Base-by-base conservation (phyloP, 2,888 invertebrate species). In the Busseola fusca region DNA sequence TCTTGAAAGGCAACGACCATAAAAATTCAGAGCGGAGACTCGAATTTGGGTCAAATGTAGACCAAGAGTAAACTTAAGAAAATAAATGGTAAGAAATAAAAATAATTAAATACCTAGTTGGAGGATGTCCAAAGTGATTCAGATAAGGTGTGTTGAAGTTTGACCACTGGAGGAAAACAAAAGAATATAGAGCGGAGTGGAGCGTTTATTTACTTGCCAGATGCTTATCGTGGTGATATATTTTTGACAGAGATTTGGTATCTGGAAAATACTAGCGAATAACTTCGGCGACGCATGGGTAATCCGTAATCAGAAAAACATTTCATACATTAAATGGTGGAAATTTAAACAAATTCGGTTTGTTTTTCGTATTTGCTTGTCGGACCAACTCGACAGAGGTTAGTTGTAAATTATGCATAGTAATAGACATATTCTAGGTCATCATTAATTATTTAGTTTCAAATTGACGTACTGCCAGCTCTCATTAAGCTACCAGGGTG, bases 1-100 rank as follows among this genome's bases (percentile, higher is more conserved):
- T 87, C 87, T 91, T 87, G 83, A 86, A 88, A 88, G 81, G 82
- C 89, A 88, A 84, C 85, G 86, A 88, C 88, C 86, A 89, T 90
- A 90, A 91, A 90, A 91, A 90, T 87, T 86, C 87, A 85, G 80
- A 82, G 81, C 64, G 69, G 75, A 85, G 86, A 85, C 80, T 83
- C 67, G 78, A 84, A 89, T 89, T 85, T 82, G 80, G 89, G 89
- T 89, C 88, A 88, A 86, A 87, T 86, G 85, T 86, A 80, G 70
- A 82, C 74, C 66, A 80, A 82, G 86, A 86, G 80, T 60, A 87
- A 87, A 91, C 88, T 90, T 84, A 81, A 79, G 86, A 79, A 87
- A 90, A 90, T 82, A 80, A 89, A 89, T 86, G 83, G 84, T 78
- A 83, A 81, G 82, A 88, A 87, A 86, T 67, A 82, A 75, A 75